These are phyloP conservation scores for Acrocephalus scirpaceus DNA, from an alignment of 2,797 vertebrate species.

Conservation along the genomic window DNA sequence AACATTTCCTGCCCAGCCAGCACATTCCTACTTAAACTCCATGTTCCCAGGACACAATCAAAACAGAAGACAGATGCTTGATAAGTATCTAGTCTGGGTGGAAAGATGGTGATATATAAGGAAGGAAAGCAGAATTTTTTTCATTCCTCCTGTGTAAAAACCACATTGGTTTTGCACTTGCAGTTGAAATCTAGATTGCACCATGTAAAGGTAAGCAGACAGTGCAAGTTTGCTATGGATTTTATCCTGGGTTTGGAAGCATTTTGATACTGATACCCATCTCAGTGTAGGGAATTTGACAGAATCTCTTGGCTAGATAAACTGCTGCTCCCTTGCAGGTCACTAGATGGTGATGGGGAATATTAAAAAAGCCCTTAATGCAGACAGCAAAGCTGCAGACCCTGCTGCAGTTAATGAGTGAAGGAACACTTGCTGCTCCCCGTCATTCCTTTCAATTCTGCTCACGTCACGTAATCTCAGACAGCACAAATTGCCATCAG, in stretches of 20 bases:
- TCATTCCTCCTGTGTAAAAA: background rate
- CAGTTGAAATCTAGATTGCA: background rate
- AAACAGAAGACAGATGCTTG: background rate
- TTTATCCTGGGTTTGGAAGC: background rate
- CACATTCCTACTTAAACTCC: background rate
- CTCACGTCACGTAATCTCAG: background rate
- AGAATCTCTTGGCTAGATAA: background rate
- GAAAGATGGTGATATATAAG: background rate
- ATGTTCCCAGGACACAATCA: background rate
- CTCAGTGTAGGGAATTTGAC: background rate
- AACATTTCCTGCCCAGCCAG: background rate
- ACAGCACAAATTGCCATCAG: constrained; percentile 34
- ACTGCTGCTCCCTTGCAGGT: constrained; percentile 12
- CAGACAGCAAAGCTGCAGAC: background rate
- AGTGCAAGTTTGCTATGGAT: background rate
- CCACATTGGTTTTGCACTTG: background rate
- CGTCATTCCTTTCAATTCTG: background rate
- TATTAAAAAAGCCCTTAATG: background rate
- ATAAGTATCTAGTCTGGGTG: background rate
- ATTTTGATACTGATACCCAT: background rate
- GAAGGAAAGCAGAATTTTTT: background rate
- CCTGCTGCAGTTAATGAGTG: background rate
- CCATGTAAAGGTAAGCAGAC: background rate
- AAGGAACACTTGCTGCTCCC: background rate
- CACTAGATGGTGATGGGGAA: constrained; percentile 14